Evolutionary conservation across 2,113 vertebrate species (phyloP).

Genomic region (Marcusenius ussheri): DNA sequence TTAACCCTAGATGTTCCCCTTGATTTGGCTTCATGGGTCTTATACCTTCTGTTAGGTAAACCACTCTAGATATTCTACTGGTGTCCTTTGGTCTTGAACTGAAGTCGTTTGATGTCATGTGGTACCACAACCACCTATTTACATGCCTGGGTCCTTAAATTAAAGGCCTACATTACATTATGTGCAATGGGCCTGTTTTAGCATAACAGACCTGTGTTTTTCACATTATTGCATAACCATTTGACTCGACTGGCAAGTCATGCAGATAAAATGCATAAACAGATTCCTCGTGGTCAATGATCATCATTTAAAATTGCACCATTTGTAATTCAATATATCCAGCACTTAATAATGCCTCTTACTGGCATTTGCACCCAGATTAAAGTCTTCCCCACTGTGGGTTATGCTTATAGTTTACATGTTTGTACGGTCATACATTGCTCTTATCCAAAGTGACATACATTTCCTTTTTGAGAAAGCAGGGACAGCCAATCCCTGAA

Average conservation of each 20-base stretch:
- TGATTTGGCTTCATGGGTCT: background rate
- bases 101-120: background rate
- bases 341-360: constrained; percentile 40
- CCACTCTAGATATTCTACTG: background rate
- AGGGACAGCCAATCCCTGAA: background rate
- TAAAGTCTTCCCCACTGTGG: constrained; percentile 26
- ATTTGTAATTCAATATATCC: constrained; percentile 11
- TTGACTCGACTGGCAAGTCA: background rate
- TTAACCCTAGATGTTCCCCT: background rate
- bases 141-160: background rate
- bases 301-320: constrained; percentile 5
- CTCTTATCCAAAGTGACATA: background rate
- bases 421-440: background rate
- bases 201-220: background rate
- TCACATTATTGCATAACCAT: background rate
- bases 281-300: constrained; percentile 7
- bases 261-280: background rate
- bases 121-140: background rate
- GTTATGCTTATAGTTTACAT: constrained; percentile 8
- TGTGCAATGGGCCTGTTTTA: background rate
- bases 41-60: background rate
- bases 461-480: background rate
- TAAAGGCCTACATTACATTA: constrained; percentile 30
- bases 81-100: background rate
- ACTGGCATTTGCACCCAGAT: constrained; percentile 32